phyloP scores from a whole-genome alignment of 2,888 invertebrate genomes.

The Apotomis betuletana region DNA sequence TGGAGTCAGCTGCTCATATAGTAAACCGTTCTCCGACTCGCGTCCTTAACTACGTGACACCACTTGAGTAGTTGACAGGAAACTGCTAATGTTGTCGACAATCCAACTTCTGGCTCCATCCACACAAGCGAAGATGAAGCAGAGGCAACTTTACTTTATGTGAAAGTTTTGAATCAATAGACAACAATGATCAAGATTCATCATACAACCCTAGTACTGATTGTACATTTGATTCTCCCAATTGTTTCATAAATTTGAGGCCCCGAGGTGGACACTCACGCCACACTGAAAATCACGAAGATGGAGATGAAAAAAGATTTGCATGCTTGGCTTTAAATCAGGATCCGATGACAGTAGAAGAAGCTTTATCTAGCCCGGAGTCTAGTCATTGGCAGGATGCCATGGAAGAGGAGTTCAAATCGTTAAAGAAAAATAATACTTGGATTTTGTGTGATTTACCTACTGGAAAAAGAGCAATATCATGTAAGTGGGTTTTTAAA shows the following conservation, averaged over 20 bases:
- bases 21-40: slow-evolving; percentile 37
- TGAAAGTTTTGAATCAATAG: not conserved
- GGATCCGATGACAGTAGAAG: slow-evolving; percentile 2
- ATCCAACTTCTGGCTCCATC: not conserved
- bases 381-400: slow-evolving; percentile 9
- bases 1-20: slow-evolving; percentile 39
- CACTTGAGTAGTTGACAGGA: slow-evolving; percentile 36
- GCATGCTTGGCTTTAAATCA: not conserved
- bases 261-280: not conserved
- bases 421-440: slow-evolving; percentile 38
- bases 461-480: slow-evolving; percentile 30
- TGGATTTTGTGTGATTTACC: slow-evolving; percentile 37
- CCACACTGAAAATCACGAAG: too few species aligned
- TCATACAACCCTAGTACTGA: slow-evolving; percentile 6
- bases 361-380: not conserved
- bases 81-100: not conserved
- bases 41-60: slow-evolving; percentile 13
- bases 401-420: too few species aligned
- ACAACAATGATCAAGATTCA: not conserved
- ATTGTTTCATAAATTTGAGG: not conserved
- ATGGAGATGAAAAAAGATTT: not conserved
- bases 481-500: slow-evolving; percentile 39
- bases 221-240: not conserved
- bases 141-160: not conserved
- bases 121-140: not conserved